A percentile compares a stretch with the other conserved stretches of the same genome.
phyloP scores from a whole-genome alignment of 1,140 invertebrate species.

The Brachionus calyciflorus region DNA sequence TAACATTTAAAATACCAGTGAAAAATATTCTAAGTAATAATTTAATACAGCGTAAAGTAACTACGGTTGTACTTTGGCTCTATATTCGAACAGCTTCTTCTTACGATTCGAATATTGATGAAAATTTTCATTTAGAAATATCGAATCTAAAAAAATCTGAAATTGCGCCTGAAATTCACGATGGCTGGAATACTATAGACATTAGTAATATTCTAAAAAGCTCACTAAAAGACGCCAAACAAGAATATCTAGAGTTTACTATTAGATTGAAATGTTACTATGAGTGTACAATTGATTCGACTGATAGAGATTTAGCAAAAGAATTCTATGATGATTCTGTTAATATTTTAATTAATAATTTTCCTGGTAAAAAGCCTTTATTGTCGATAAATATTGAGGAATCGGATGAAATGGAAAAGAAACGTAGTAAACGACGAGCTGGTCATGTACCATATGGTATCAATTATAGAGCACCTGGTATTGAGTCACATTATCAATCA shows the following conservation, averaged over 20 bases:
- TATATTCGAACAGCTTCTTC: not conserved
- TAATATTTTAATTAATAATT: constrained; percentile 9
- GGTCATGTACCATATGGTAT: not conserved
- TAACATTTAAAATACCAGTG: not conserved
- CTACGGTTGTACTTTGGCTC: not conserved
- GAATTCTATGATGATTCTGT: not conserved
- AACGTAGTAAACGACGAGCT: not conserved
- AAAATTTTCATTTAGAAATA: constrained; percentile 21
- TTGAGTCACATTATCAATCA: not conserved
- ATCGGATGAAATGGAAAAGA: not conserved
- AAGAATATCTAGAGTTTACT: too few relatives aligned
- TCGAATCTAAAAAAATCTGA: not conserved
- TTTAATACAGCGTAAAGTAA: not conserved
- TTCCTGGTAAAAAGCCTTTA: constrained; percentile 24
- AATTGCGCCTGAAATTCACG: not conserved
- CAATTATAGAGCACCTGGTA: not conserved
- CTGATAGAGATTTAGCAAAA: not conserved
- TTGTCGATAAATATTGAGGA: constrained; percentile 2
- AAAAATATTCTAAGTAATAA: not conserved
- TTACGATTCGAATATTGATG: not conserved
- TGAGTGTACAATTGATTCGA: not conserved
- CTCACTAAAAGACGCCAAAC: too few relatives aligned
- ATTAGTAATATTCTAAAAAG: constrained; percentile 8
- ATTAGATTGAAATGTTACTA: not conserved
- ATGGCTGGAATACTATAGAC: constrained; percentile 38